Conservation (phyloP, 2,888 invertebrate species). For the Nezara viridula region DNA sequence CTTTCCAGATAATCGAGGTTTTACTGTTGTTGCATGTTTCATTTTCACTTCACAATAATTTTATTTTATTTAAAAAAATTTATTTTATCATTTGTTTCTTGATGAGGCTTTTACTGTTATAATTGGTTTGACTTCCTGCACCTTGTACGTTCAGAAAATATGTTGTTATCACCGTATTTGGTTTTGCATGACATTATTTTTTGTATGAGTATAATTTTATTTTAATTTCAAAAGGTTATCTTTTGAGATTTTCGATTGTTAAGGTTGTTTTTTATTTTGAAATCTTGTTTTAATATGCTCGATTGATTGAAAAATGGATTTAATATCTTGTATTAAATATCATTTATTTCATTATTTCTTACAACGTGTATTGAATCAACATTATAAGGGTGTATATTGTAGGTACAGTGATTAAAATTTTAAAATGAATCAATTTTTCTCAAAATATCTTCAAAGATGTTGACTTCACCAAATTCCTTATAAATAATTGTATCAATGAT, state of each 20-base stretch:
- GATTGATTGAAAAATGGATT: neutral
- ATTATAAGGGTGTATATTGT: neutral
- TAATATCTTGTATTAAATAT: neutral
- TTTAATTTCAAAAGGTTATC: neutral
- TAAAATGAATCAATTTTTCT: neutral
- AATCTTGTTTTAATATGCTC: neutral
- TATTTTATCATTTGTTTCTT: neutral
- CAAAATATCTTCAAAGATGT: neutral
- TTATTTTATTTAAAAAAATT: neutral
- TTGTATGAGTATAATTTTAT: neutral
- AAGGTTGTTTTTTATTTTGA: neutral
- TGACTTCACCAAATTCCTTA: neutral
- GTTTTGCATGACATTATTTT: neutral
- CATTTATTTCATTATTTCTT: neutral
- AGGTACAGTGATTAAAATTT: neutral
- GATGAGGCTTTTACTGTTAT: neutral
- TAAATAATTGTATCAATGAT: neutral
- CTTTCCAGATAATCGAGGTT: neutral
- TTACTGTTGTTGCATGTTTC: neutral
- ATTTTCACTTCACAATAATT: neutral
- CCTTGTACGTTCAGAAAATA: neutral
- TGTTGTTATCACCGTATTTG: neutral
- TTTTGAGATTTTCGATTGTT: neutral
- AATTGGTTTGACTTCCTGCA: neutral
- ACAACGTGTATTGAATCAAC: neutral